Evolutionary conservation across 2,888 invertebrate species (phyloP), one percentile per base, ranked within the genome.

Genomic region (Aproaerema taeniolella): DNA sequence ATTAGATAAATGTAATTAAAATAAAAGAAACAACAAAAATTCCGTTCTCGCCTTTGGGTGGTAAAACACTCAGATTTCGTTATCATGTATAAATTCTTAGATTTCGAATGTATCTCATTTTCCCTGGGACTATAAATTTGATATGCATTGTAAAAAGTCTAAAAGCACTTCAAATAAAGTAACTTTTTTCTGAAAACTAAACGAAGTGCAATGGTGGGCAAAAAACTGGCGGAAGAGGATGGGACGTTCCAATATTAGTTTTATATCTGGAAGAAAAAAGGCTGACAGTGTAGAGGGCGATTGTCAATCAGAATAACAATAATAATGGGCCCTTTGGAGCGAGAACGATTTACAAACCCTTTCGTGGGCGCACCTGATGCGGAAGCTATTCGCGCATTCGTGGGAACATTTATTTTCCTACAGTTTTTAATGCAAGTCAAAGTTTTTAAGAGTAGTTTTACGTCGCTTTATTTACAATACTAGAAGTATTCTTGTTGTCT

Each of bases 241-340:
- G 86, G 82, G 82, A 74, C 81, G 71, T 71, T 78, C 78, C 80
- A 85, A 86, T 86, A 85, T 86, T 86, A 85, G 86, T 86, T 85
- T 85, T 82, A 85, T 85, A 81, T 76, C 66, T 70, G 70, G 52
- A 54, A 70, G 71, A 85, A 83, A 86, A 86, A 86, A 74, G 46
- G 42, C 66, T 73, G 75, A 76, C 74, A 75, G 72, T 78, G 60
- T 70, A 75, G 76, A 80, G 74, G 77, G 66, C 63, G 73, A 76
- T 78, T 76, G 81, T 78, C 77, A 74, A 77, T 78, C 74, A 67
- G 66, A 78, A 67, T 78, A 83, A 75, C 60, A 76, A 82, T 77
- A 82, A 76, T 78, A 75, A 69, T 76, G 72, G 76, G 76, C 76
- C 74, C 72, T 79, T 80, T 71, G 55, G 28, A 28, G 14, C 17